phyloP scores from a whole-genome alignment of 1,140 invertebrate species.

The Harlomillsia oculata region DNA sequence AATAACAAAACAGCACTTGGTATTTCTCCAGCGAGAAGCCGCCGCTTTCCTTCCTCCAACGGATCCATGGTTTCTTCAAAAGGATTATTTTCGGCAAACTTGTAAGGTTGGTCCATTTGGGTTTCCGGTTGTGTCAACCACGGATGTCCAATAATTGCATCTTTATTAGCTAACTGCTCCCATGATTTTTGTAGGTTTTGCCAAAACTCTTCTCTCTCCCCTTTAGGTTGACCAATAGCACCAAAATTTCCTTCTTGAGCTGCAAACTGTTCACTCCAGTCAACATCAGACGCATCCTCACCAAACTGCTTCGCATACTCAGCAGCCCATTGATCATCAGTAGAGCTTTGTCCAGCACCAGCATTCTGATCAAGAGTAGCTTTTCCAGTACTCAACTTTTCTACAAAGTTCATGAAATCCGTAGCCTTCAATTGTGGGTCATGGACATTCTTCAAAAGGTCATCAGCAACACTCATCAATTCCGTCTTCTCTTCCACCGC shows the following conservation, averaged over 20 bases:
- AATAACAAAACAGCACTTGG: conserved; percentile 92
- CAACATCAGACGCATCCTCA: neutral
- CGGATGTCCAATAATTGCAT: conserved; percentile 44
- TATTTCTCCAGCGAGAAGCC: conserved; percentile 75
- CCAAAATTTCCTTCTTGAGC: conserved; percentile 35
- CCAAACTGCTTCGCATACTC: conserved; percentile 12
- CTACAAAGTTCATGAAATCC: conserved; percentile 33
- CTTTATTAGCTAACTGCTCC: conserved; percentile 53
- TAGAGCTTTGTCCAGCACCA: neutral
- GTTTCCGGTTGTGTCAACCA: conserved; percentile 58
- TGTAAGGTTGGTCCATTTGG: conserved; percentile 47
- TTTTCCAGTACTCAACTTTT: conserved; percentile 30
- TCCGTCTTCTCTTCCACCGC: conserved; percentile 13
- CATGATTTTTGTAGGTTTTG: conserved; percentile 64
- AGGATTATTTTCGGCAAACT: conserved; percentile 11
- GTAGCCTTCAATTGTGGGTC: conserved; percentile 27
- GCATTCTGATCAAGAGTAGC: neutral
- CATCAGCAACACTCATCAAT: conserved; percentile 23
- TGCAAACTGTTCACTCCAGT: conserved; percentile 48
- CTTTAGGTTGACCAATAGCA: conserved; percentile 37
- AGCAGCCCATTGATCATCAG: conserved; percentile 2
- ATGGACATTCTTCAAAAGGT: conserved; percentile 17
- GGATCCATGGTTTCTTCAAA: conserved; percentile 62
- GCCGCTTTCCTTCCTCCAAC: conserved; percentile 72
- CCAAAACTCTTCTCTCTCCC: conserved; percentile 54